Evolutionary conservation across 2,113 vertebrate species (phyloP).

Genomic region (Polyodon spathula): DNA sequence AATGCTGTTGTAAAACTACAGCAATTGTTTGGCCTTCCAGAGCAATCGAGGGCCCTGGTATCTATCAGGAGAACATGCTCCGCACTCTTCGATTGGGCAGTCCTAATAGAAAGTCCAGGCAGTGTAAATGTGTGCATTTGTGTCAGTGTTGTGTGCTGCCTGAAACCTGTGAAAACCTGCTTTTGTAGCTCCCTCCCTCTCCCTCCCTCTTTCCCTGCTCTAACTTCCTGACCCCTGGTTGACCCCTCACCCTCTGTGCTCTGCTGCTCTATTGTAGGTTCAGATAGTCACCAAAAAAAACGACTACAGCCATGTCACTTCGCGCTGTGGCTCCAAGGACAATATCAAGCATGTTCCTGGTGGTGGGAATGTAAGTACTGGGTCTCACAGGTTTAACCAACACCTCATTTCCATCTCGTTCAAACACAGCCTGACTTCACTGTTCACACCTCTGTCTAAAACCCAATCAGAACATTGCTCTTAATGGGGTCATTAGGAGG

Average conservation of each 20-base stretch:
- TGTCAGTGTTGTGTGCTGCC: no score
- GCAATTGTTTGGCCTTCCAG: no score
- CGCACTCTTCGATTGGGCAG: no score
- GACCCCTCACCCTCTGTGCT: constrained; percentile 50
- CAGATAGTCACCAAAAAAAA: constrained; percentile 97
- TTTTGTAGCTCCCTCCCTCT: neutral
- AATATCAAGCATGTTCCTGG: constrained; percentile 99
- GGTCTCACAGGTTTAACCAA: constrained; percentile 20
- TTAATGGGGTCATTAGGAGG: constrained; percentile 57
- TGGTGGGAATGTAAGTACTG: constrained; percentile 97
- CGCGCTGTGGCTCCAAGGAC: constrained; percentile 98
- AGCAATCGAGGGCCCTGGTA: no score
- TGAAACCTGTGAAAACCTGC: neutral
- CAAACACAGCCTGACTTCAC: no score
- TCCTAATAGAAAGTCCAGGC: no score
- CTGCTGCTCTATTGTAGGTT: constrained; percentile 74
- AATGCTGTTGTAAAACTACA: no score
- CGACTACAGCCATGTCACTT: constrained; percentile 97
- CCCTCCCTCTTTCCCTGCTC: neutral
- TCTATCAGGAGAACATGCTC: no score
- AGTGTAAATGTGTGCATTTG: no score
- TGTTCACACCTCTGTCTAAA: no score
- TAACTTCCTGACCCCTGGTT: constrained; percentile 12
- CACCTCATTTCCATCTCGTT: neutral
- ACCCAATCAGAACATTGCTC: no score